Percentiles rank a stretch among this genome's conserved stretches.
Conservation (phyloP, 35 echinoderm and acorn worm genomes). For the Apostichopus californicus region DNA sequence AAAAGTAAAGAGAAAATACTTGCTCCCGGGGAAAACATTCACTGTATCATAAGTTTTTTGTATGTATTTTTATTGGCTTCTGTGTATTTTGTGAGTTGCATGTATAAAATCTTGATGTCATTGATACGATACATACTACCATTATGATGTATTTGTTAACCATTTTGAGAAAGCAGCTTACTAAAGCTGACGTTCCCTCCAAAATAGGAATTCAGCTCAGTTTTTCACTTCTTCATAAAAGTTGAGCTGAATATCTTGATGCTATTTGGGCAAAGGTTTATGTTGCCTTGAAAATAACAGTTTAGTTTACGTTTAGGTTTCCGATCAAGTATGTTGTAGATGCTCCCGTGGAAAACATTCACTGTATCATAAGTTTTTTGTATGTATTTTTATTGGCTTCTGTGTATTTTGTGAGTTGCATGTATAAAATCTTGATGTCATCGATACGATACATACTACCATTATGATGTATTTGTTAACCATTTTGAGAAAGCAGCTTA, state of each 20-base stretch:
- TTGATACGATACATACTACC: background rate
- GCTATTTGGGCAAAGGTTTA: too few relatives aligned
- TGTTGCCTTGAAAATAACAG: too few relatives aligned
- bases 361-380: background rate
- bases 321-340: too few relatives aligned
- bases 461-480: background rate
- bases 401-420: constrained; percentile 27
- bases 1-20: too few relatives aligned
- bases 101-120: background rate
- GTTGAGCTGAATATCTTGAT: too few relatives aligned
- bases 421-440: background rate
- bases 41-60: background rate
- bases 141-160: background rate
- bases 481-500: too few relatives aligned
- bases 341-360: background rate
- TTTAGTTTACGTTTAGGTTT: too few relatives aligned
- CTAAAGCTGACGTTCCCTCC: too few relatives aligned
- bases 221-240: too few relatives aligned
- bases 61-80: constrained; percentile 16
- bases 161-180: too few relatives aligned
- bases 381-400: constrained; percentile 16
- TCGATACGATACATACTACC: background rate
- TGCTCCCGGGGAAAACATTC: background rate
- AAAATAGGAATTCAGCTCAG: too few relatives aligned
- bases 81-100: constrained; percentile 27